These are phyloP conservation scores for Keiferia lycopersicella DNA, from an alignment of 2,888 invertebrate genomes.

Conservation along the genomic window DNA sequence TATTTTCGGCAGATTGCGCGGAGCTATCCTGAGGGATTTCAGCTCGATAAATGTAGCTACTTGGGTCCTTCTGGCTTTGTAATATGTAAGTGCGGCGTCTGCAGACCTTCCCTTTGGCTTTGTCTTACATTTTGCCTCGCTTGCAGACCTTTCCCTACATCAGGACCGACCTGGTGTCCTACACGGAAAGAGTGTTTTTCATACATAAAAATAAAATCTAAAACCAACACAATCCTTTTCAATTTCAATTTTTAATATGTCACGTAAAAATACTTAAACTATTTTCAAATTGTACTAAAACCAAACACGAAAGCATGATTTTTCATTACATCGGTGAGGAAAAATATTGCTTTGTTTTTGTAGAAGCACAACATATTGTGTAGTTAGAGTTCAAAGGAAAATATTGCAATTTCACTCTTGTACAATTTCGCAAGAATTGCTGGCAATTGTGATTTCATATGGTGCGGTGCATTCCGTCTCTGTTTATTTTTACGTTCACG, in stretches of 20 bases:
- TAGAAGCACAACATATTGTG: conserved; percentile 45
- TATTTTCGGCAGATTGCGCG: conserved; percentile 64
- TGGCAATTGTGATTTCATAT: conserved; percentile 47
- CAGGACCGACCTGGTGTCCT: no score
- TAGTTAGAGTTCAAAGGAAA: conserved; percentile 57
- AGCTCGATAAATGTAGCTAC: conserved; percentile 65
- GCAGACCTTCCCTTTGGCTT: no score
- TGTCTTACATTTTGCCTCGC: no score
- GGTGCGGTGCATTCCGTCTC: conserved; percentile 46
- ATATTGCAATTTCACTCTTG: conserved; percentile 53
- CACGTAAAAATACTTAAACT: no score
- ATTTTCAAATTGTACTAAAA: no score
- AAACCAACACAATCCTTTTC: no score
- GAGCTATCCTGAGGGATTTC: conserved; percentile 61
- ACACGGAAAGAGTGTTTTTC: no score
- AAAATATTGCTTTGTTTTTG: not conserved
- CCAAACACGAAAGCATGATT: no score
- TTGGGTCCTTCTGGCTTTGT: conserved; percentile 60
- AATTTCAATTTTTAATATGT: no score
- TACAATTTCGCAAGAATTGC: conserved; percentile 51
- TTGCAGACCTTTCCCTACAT: no score
- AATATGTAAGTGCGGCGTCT: conserved; percentile 31
- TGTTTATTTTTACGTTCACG: conserved; percentile 27
- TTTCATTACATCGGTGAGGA: not conserved
- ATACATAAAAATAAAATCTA: no score